Conservation (phyloP, 2,113 vertebrate genomes). For the Herpetotheres cachinnans region DNA sequence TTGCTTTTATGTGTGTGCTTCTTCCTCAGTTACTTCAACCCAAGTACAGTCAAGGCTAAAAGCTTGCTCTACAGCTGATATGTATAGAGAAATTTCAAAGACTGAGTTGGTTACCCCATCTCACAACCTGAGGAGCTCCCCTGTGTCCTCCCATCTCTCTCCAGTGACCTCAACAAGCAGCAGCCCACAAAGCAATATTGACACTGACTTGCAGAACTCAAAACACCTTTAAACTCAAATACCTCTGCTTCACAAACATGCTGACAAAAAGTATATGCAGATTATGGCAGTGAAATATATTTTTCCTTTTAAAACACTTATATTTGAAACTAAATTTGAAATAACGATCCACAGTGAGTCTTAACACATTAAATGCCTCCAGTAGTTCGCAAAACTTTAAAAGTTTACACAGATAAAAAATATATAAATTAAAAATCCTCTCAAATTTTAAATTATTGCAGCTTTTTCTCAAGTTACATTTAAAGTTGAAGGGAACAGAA, state of each 20-base stretch:
- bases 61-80: background rate
- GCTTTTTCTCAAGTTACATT: background rate
- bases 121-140: background rate
- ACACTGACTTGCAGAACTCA: background rate
- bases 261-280: background rate
- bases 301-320: background rate
- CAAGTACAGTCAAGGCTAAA: background rate
- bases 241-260: background rate
- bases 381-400: background rate
- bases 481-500: background rate
- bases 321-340: background rate
- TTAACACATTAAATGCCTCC: background rate
- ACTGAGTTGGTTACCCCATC: background rate
- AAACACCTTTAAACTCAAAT: background rate
- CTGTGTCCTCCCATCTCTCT: background rate
- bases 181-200: background rate
- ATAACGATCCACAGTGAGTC: background rate
- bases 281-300: background rate
- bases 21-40: background rate
- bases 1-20: background rate
- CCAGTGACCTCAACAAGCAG: background rate
- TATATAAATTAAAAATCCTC: background rate
- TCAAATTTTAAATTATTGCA: background rate
- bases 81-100: background rate
- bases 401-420: background rate